phyloP scores from a whole-genome alignment of 2,797 vertebrate genomes.

The Sebastes paucispinis region DNA sequence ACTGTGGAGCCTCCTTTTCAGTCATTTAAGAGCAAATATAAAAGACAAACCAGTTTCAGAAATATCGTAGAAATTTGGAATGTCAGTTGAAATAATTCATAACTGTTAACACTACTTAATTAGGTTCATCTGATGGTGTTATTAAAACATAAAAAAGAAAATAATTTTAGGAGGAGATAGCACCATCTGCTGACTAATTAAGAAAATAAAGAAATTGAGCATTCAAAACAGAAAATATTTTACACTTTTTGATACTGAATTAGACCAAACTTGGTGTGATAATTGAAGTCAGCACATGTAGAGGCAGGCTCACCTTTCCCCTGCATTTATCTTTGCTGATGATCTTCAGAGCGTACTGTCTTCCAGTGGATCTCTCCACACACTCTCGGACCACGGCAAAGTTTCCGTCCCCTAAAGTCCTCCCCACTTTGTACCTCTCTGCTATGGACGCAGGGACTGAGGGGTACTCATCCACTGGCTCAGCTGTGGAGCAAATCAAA shows the following conservation, averaged over 20 bases:
- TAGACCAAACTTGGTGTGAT: not conserved
- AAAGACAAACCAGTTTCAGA: not conserved
- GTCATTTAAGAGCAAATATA: not conserved
- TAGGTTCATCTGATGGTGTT: not conserved
- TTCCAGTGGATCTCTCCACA: conserved; percentile 94
- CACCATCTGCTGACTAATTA: conserved; percentile 17
- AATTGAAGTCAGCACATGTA: not conserved
- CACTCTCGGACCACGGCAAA: conserved; percentile 98
- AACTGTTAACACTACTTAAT: not conserved
- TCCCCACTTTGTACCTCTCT: conserved; percentile 95
- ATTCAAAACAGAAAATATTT: not conserved
- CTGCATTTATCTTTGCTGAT: conserved; percentile 98
- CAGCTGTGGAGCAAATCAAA: conserved; percentile 72
- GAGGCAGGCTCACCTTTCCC: conserved; percentile 88
- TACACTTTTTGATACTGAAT: not conserved
- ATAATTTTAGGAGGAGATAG: not conserved
- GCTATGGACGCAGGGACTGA: conserved; percentile 91
- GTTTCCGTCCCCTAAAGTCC: conserved; percentile 95
- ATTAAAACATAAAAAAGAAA: not conserved
- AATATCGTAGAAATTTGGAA: not conserved
- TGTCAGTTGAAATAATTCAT: not conserved
- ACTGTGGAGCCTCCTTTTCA: not conserved
- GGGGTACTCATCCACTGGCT: conserved; percentile 88
- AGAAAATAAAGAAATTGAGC: not conserved
- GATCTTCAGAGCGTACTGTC: conserved; percentile 98